Evolutionary conservation across 2,797 vertebrate genomes (phyloP), one percentile per base, ranked within the genome.

Genomic region (Thaleichthys pacificus): DNA sequence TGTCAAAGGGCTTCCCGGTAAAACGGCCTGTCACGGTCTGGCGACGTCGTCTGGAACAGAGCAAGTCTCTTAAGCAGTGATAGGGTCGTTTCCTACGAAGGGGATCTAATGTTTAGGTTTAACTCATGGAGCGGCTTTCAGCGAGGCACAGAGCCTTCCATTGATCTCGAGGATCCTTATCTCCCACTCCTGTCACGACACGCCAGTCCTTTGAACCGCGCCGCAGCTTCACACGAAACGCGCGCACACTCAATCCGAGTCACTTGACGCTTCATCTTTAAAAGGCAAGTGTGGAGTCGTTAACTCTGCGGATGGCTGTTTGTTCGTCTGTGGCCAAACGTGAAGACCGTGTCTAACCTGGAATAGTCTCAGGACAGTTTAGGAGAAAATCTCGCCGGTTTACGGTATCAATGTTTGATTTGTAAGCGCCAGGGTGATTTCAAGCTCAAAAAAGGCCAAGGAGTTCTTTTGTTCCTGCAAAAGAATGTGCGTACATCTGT

Each of bases 391-490:
- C 22, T 22, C 19, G 21, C 5, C 9, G 15, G 21, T 54, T 26
- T 22, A 26, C 30, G 58, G 30, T 26, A 38, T 61, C 30, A 24
- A 28, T 68, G 62, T 54, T 21, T 42, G 47, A 22, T 66, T n/a
- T 26, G 35, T 35, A 56, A n/a, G 12, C 24, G 62, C 62, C 61
- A 63, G 24, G 58, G 47, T 57, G 47, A 26, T 3, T 58, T 71
- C 58, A 56, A 66, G 68, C 42, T 61, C 24, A 42, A 28, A 70
- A 70, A 67, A 58, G 11, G 60, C 35, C 30, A 68, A 49, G 49
- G 64, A 64, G 24, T 61, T 69, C 35, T 74, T 73, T 30, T 68
- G 54, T 73, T 68, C 56, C 11, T 70, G 11, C 38, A 3, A 42
- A 42, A 42, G 38, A 42, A 42, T 42, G 38, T 7, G 8, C 8